Conservation (phyloP, 2,888 invertebrate species). For the Scaeva pyrastri region DNA sequence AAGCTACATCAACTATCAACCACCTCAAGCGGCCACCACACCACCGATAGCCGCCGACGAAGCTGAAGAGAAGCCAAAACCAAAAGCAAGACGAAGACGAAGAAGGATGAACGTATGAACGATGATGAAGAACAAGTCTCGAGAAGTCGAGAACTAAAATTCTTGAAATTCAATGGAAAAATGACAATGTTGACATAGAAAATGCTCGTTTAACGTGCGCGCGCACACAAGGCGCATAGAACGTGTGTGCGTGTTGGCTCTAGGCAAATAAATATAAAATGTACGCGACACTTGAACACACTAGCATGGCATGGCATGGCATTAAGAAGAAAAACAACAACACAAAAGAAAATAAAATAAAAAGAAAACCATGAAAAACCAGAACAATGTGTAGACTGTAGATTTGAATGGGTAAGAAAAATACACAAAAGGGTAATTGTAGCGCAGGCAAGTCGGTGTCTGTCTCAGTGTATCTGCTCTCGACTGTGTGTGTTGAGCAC, state of each 20-base stretch:
- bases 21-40: too few species aligned
- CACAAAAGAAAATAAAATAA: conserved; percentile 1
- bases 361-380: conserved; percentile 41
- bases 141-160: conserved; percentile 65
- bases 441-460: conserved; percentile 51
- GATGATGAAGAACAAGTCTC: conserved; percentile 69
- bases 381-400: conserved; percentile 47
- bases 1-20: conserved; percentile 48
- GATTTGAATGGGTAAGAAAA: conserved; percentile 57
- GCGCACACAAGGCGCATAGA: conserved; percentile 53
- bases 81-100: background rate
- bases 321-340: conserved; percentile 20
- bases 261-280: conserved; percentile 76
- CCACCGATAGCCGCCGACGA: too few species aligned
- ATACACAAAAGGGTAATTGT: conserved; percentile 73
- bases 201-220: conserved; percentile 75
- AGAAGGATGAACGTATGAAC: background rate
- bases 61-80: conserved; percentile 33
- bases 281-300: conserved; percentile 73
- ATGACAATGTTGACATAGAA: conserved; percentile 76
- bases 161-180: conserved; percentile 76
- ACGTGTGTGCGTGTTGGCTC: conserved; percentile 75
- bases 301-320: conserved; percentile 69
- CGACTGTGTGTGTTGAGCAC: conserved; percentile 39
- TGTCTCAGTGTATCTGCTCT: background rate